Evolutionary conservation across 2,113 vertebrate species (phyloP), one percentile per base, ranked within the genome.

Genomic region (Blennius ocellaris): DNA sequence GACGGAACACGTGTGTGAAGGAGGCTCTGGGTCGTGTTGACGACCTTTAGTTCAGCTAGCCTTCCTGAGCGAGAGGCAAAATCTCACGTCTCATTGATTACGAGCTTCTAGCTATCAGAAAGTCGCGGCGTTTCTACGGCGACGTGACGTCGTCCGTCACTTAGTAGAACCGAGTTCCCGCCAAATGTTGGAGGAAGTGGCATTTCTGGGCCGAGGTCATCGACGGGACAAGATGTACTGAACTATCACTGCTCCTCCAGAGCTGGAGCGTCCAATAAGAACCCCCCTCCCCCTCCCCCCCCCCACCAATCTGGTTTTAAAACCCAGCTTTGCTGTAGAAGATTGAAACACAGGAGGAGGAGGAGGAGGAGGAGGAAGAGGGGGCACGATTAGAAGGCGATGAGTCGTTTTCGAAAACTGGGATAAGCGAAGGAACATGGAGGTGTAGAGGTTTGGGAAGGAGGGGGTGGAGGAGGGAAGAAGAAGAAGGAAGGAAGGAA

Each of bases 351-450:
- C 41, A 9, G 37, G 16, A 39, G 8, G 11, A 30, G 45, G 7
- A 0, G 21, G 48, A 8, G 40, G 44, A n/a, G 45, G 45, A 7
- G 45, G 45, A n/a, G 45, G 45, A 7, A 12, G 45, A n/a, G 45
- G 45, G 7, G 14, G 14, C 36, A 1, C 39, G 41, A 71, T 76
- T 77, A 43, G 69, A 73, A 56, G 79, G 73, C 57, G 62, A 79
- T 68, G 80, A 86, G 75, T 82, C 80, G 69, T 79, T 91, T 86
- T 78, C 57, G 14, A 78, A 81, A 89, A 86, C 63, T 72, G 63
- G 63, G 81, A 88, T 90, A 91, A 90, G 67, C 73, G 45, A 80
- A 73, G 73, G 52, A 77, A 76, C 76, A 78, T 0, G 8, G 40
- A 70, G n/a, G 38, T 30, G 21, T 30, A 30, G 21, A 30, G 21